Evolutionary conservation across 2,113 vertebrate genomes (phyloP).

Genomic region (Silurus asotus): DNA sequence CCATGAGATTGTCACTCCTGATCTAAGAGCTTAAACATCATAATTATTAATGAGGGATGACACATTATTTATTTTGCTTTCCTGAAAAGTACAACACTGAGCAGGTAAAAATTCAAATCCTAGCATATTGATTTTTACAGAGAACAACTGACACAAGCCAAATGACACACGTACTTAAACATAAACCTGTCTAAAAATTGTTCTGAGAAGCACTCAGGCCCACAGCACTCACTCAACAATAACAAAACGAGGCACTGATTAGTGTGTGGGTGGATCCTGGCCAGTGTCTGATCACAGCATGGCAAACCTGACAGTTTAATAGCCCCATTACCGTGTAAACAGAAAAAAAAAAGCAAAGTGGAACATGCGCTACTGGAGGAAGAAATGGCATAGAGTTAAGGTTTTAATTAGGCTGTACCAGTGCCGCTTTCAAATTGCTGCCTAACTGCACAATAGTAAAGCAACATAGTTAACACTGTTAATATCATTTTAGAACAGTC

Average conservation of each 20-base stretch:
- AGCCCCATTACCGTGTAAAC: slow-evolving; percentile 11
- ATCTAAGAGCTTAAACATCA: not conserved
- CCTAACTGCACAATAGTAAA: not conserved
- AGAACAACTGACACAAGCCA: not conserved
- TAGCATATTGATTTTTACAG: not conserved
- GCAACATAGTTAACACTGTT: not conserved
- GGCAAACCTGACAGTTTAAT: slow-evolving; percentile 37
- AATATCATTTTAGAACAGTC: not conserved
- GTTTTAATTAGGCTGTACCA: not conserved
- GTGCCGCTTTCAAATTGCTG: not conserved
- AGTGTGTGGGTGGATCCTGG: slow-evolving; percentile 19
- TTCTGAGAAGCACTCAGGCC: slow-evolving; percentile 15
- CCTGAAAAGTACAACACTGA: not conserved
- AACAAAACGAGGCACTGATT: slow-evolving; percentile 21
- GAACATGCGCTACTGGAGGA: not conserved
- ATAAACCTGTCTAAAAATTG: not conserved
- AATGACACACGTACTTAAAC: not conserved
- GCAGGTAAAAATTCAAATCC: not conserved
- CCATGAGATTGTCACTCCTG: not conserved
- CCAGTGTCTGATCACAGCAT: slow-evolving; percentile 34
- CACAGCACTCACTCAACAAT: slow-evolving; percentile 26
- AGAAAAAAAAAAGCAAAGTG: not conserved
- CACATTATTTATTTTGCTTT: not conserved
- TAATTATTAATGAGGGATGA: slow-evolving; percentile 2
- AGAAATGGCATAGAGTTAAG: not conserved